phyloP scores from a whole-genome alignment of 1,140 invertebrate species.

The Zaprionus nigranus region DNA sequence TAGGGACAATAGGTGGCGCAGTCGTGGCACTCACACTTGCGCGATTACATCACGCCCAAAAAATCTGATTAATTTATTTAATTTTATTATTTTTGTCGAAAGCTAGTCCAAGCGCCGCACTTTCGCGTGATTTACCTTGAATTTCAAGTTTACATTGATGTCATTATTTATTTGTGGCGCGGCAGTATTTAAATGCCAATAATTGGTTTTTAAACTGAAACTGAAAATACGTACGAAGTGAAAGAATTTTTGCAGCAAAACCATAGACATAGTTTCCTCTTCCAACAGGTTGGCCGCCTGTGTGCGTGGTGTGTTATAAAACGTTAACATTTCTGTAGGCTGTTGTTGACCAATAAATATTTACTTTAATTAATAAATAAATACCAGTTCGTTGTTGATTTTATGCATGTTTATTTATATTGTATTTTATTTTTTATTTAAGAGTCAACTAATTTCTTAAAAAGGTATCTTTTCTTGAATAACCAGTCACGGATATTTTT shows the following conservation, averaged over 20 bases:
- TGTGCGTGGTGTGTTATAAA: too few species aligned
- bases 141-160: constrained; percentile 54
- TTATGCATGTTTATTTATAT: background rate
- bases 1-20: constrained; percentile 41
- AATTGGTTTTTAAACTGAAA: constrained; percentile 53
- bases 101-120: background rate
- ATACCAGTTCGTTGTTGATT: background rate
- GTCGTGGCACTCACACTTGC: constrained; percentile 51
- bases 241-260: constrained; percentile 58
- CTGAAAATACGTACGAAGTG: constrained; percentile 73
- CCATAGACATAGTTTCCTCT: constrained; percentile 16
- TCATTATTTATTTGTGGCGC: constrained; percentile 51
- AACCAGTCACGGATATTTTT: background rate
- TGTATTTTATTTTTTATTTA: background rate
- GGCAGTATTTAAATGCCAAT: constrained; percentile 61
- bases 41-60: constrained; percentile 77
- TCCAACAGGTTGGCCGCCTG: too few species aligned
- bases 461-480: too few species aligned
- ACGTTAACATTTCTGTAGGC: background rate
- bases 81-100: constrained; percentile 18
- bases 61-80: constrained; percentile 57
- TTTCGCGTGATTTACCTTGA: constrained; percentile 57
- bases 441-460: background rate
- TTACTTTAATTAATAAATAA: too few species aligned
- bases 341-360: background rate